Percentiles rank a stretch among this genome's conserved stretches.
phyloP scores from a whole-genome alignment of 2,888 invertebrate species.

The Caenorhabditis sp. region DNA sequence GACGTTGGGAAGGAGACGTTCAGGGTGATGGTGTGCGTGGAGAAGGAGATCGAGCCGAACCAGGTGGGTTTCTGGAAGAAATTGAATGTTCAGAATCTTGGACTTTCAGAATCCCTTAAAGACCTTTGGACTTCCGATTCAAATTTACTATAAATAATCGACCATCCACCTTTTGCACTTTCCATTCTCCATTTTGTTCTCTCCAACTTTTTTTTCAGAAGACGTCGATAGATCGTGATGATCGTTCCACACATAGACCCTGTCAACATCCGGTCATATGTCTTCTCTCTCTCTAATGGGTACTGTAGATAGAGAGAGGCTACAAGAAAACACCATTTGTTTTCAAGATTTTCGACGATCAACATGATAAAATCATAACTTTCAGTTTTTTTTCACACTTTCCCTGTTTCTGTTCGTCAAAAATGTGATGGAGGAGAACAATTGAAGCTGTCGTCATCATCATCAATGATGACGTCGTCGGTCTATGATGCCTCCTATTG shows the following conservation, averaged over 20 bases:
- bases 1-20: conserved; percentile 1
- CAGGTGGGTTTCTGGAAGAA: conserved; percentile 43
- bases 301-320: too few relatives aligned
- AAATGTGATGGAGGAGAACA: too few relatives aligned
- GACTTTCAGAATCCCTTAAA: not conserved
- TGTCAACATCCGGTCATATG: conserved; percentile 7
- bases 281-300: not conserved
- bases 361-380: too few relatives aligned
- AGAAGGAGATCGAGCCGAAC: conserved; percentile 35
- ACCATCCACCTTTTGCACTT: not conserved
- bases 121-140: not conserved
- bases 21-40: not conserved
- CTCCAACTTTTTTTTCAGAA: not conserved
- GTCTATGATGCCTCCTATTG: not conserved
- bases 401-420: too few relatives aligned
- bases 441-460: too few relatives aligned
- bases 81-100: not conserved
- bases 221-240: not conserved
- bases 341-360: not conserved
- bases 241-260: conserved; percentile 5
- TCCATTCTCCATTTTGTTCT: not conserved
- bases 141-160: not conserved
- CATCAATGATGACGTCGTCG: not conserved
- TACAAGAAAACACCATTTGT: not conserved
- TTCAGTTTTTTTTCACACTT: too few relatives aligned